Percentiles rank a stretch among this genome's conserved stretches.
phyloP scores from a whole-genome alignment of 2,113 vertebrate species.

The Sapayoa aenigma region DNA sequence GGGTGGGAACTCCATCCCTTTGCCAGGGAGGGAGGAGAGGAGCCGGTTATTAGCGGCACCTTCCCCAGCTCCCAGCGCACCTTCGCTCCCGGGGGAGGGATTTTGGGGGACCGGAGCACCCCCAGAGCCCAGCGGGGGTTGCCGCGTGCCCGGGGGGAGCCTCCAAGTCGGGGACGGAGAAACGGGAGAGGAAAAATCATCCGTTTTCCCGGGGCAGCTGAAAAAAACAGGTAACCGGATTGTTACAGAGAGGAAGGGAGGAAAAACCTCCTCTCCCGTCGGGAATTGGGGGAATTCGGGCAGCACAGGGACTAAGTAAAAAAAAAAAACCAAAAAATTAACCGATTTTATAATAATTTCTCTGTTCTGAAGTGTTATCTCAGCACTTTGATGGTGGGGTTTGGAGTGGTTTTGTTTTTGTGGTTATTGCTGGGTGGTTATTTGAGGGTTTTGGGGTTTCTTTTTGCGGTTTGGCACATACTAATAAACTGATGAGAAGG shows the following conservation, averaged over 20 bases:
- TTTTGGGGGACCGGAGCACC: fast-evolving
- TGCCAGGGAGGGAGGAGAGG: not conserved
- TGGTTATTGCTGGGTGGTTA: not conserved
- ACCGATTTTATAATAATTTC: not conserved
- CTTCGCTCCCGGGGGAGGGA: not conserved
- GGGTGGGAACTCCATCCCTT: not conserved
- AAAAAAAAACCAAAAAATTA: not conserved
- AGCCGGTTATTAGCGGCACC: fast-evolving
- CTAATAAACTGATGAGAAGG: not conserved
- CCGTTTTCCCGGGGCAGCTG: not conserved
- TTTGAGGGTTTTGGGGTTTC: not conserved
- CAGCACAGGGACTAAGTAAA: fast-evolving
- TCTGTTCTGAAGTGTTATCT: not conserved
- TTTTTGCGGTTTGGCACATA: not conserved
- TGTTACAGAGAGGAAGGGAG: no score
- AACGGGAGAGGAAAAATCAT: not conserved
- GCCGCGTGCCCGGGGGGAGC: not conserved
- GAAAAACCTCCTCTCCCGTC: not conserved
- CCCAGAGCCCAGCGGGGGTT: not conserved
- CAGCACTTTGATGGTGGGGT: not conserved
- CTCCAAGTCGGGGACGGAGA: not conserved
- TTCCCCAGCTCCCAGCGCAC: not conserved
- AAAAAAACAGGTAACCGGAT: not conserved
- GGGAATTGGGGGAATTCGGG: not conserved
- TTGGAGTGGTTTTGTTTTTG: not conserved